phyloP scores from a whole-genome alignment of 2,888 invertebrate genomes.

The Epinotia bilunana region DNA sequence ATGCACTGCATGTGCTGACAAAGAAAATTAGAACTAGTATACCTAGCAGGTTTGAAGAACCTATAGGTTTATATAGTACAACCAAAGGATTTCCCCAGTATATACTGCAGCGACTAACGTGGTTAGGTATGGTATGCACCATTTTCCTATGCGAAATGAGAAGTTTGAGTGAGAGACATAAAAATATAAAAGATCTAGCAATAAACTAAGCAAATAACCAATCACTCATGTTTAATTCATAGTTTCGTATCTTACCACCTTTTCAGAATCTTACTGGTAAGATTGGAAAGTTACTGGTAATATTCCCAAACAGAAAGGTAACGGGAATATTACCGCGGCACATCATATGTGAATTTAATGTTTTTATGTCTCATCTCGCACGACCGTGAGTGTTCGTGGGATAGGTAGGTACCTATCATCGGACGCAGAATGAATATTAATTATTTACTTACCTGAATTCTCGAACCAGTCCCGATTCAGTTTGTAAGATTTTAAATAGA shows the following conservation, averaged over 20 bases:
- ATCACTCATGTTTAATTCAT: no score
- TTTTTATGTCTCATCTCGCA: background rate
- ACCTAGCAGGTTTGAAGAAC: background rate
- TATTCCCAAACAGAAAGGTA: no score
- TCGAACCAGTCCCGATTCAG: background rate
- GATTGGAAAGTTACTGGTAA: no score
- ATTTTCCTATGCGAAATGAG: no score
- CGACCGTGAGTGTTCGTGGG: constrained; percentile 21
- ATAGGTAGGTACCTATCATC: no score
- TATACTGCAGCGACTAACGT: background rate
- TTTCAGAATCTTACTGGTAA: no score
- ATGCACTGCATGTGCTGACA: no score
- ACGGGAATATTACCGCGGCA: no score
- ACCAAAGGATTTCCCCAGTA: background rate
- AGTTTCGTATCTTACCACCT: no score
- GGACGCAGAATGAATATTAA: constrained; percentile 21
- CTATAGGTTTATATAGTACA: background rate
- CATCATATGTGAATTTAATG: constrained; percentile 22
- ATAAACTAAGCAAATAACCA: no score
- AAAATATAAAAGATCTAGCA: no score
- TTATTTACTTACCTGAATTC: background rate
- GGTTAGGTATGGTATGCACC: background rate
- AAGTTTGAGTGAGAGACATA: no score
- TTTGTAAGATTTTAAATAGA: background rate
- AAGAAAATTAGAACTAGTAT: background rate